phyloP scores from a whole-genome alignment of 2,113 vertebrate species.

The Gallinago paraguaiae region DNA sequence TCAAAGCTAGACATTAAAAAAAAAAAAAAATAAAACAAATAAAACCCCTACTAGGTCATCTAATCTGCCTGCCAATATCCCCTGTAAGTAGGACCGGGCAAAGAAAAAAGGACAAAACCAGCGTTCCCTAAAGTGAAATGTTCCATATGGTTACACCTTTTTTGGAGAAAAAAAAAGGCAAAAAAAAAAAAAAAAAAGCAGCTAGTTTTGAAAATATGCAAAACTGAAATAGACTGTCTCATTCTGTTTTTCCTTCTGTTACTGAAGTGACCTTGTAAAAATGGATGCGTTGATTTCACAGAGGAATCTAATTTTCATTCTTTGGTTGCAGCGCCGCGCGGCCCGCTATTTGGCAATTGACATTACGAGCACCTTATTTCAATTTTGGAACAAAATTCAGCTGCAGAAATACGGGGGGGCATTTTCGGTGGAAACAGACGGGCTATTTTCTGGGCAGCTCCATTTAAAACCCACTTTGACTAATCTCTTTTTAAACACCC shows the following conservation, averaged over 20 bases:
- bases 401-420: not conserved
- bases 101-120: not conserved
- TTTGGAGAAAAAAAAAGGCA: not conserved
- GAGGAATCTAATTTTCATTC: not conserved
- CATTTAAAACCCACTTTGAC: not conserved
- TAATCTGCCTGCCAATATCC: not conserved
- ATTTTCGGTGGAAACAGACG: not conserved
- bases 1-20: not conserved
- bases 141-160: not conserved
- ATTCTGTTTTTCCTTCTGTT: not conserved
- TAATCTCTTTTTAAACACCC: not conserved
- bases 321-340: too few species aligned
- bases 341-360: too few species aligned
- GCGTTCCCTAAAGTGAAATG: not conserved
- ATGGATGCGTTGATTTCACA: not conserved
- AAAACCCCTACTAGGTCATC: not conserved
- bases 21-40: not conserved
- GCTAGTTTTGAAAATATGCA: not conserved
- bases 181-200: not conserved
- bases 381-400: not conserved
- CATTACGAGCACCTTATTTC: not conserved
- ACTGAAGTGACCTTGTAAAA: not conserved
- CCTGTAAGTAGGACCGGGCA: not conserved
- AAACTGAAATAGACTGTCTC: not conserved
- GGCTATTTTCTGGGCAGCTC: not conserved